Percentiles rank a stretch among this genome's conserved stretches.
These are phyloP conservation scores for Gymnobelideus leadbeateri DNA, from an alignment of 2,113 vertebrate species.

Conservation along the genomic window DNA sequence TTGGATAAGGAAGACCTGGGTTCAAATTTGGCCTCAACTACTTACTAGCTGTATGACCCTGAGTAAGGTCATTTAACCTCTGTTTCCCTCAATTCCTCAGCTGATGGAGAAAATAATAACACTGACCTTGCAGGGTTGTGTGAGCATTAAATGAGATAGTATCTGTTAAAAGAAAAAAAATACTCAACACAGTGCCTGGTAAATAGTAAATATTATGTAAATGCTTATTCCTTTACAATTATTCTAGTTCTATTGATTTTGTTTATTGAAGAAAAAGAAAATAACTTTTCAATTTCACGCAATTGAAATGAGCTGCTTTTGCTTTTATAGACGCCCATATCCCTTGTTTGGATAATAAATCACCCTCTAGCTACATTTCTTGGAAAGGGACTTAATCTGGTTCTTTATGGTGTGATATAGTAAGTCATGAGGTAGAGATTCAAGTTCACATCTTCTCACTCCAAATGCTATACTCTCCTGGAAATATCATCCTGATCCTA, in stretches of 20 bases:
- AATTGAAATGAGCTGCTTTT: not conserved
- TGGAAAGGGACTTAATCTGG: no score
- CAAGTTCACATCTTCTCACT: not conserved
- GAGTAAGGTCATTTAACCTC: not conserved
- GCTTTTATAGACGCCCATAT: not conserved
- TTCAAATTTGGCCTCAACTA: not conserved
- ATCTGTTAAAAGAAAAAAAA: not conserved
- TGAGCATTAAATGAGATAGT: not conserved
- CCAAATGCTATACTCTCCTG: not conserved
- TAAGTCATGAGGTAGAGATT: not conserved
- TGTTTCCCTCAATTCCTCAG: not conserved
- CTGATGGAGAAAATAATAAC: not conserved
- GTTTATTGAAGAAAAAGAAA: not conserved
- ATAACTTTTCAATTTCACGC: not conserved
- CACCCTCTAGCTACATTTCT: not conserved
- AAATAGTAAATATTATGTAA: not conserved
- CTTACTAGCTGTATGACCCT: not conserved
- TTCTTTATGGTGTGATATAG: not conserved
- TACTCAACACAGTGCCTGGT: not conserved
- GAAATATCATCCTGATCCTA: not conserved
- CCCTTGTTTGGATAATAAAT: not conserved
- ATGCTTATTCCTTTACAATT: not conserved
- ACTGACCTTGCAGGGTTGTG: not conserved
- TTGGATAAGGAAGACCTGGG: not conserved
- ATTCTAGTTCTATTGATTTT: not conserved